Evolutionary conservation across 2,113 vertebrate species (phyloP).

Genomic region (Aegithalos caudatus): DNA sequence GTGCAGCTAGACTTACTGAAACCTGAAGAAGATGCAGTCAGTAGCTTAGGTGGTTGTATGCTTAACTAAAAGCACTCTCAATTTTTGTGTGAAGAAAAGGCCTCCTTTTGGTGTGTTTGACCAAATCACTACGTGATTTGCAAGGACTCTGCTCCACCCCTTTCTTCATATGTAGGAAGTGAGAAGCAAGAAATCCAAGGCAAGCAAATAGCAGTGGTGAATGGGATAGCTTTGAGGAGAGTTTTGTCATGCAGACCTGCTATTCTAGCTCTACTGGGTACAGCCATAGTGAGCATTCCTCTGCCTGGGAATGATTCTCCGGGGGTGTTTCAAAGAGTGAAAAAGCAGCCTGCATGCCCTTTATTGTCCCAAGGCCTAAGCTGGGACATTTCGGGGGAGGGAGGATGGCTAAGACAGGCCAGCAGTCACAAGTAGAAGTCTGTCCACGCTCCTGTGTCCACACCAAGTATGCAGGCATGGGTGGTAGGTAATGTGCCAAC

Average conservation of each 20-base stretch:
- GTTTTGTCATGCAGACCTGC: slow-evolving; percentile 61
- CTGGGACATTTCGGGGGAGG: slow-evolving; percentile 57
- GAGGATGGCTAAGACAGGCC: not conserved
- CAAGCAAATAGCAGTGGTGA: slow-evolving; percentile 24
- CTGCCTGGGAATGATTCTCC: slow-evolving; percentile 44
- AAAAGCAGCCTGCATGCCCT: slow-evolving; percentile 50
- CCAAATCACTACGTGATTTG: rapidly evolving
- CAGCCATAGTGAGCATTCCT: slow-evolving; percentile 63
- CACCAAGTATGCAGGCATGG: slow-evolving; percentile 8
- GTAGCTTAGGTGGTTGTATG: not conserved
- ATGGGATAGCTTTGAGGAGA: slow-evolving; percentile 43
- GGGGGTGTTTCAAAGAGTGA: slow-evolving; percentile 64
- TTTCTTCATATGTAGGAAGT: slow-evolving; percentile 23
- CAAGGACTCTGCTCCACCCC: not conserved
- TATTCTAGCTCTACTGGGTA: slow-evolving; percentile 51
- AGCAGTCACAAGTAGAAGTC: not conserved
- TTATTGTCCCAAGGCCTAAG: slow-evolving; percentile 47
- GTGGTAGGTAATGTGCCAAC: slow-evolving; percentile 19
- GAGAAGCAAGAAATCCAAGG: slow-evolving; percentile 38
- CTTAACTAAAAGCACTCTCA: not conserved
- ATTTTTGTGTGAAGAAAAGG: not conserved
- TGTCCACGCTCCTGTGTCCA: not conserved
- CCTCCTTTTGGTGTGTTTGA: not conserved
- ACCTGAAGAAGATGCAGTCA: not conserved
- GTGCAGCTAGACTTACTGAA: not conserved